phyloP scores from a whole-genome alignment of 2,797 vertebrate genomes.

The Tenualosa thibaudeaui region DNA sequence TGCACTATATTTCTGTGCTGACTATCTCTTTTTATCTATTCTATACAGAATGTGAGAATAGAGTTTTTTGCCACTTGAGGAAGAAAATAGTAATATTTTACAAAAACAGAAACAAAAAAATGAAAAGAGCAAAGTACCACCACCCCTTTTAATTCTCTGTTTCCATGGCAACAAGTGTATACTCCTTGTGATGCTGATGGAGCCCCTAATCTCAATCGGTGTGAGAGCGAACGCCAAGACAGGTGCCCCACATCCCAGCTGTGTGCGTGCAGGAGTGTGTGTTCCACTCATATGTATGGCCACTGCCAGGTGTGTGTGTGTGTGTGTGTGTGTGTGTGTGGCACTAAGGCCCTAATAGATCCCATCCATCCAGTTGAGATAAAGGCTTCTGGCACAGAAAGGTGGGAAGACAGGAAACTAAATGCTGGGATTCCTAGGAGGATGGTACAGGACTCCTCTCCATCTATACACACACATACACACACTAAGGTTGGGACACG shows the following conservation, averaged over 20 bases:
- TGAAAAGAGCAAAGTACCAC: constrained; percentile 39
- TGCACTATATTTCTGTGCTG: neutral
- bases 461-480: neutral
- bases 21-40: neutral
- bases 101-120: neutral
- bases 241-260: neutral
- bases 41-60: too few species aligned
- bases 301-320: neutral
- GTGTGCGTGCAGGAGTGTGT: neutral
- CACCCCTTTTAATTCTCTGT: constrained; percentile 38
- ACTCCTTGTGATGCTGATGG: constrained; percentile 31
- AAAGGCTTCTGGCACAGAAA: neutral
- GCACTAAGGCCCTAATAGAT: constrained; percentile 6
- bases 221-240: neutral
- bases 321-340: neutral
- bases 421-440: neutral
- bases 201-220: constrained; percentile 10
- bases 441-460: neutral
- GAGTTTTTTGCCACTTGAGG: neutral
- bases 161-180: constrained; percentile 53
- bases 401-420: neutral
- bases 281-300: too few species aligned
- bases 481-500: neutral
- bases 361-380: constrained; percentile 7
- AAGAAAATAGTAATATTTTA: neutral